Base-by-base conservation (phyloP, 2,113 vertebrate species). In the Microcebus griseorufus region DNA sequence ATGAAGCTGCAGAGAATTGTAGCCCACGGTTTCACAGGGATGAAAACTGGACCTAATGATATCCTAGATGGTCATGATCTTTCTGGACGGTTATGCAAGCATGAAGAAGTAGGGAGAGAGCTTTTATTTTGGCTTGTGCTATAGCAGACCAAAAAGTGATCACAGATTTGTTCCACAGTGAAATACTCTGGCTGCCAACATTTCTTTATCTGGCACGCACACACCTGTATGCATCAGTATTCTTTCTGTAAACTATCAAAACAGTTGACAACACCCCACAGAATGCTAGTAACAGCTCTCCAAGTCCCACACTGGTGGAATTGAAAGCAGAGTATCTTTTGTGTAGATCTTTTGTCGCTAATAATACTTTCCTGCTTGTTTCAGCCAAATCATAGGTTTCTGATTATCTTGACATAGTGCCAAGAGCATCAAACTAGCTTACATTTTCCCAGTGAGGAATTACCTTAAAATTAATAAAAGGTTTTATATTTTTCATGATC, bases 71-170 rank as follows among this genome's bases (percentile, higher is more conserved):
- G 92, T 37, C 81, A 14, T 48, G 96, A 85, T 86, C 85, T 96
- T 97, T 97, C 93, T 93, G 79, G 90, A 72, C 0, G 9, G 88
- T 85, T 81, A 73, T 76, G 64, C 90, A 93, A 72, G 90, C 84
- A 27, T 96, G 97, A 88, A 92, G 88, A 81, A 70, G 42, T 12
- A 16, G 32, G 34, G 45, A 37, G 29, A 73, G 23, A 39, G 37
- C n/a, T 42, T 12, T 53, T 76, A 37, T 67, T 27, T 70, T 45
- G 39, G 39, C 90, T 58, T 84, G 45, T 84, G 23, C 72, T 89
- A 12, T 11, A 55, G 37, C 32, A 25, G 27, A 65, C 17, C 76
- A 86, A 79, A 73, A 34, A 75, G 16, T 18, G 69, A 73, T 39
- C 69, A 22, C 34, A 72, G 58, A 12, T 83, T 76, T 73, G 55